phyloP scores from a whole-genome alignment of 2,888 invertebrate genomes.

The Synergus gifuensis region DNA sequence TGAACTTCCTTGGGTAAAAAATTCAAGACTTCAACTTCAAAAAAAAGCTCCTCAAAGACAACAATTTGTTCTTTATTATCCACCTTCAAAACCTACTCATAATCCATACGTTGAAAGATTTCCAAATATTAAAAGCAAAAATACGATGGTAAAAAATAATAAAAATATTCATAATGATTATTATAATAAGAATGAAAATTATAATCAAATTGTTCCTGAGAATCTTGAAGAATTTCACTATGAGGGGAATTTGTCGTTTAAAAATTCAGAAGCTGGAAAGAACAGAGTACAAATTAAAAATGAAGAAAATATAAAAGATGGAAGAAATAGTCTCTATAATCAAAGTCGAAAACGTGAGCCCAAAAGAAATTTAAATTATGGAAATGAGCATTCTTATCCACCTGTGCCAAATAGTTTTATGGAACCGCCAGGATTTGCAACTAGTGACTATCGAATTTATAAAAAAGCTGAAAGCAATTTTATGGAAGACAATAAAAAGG shows the following conservation, averaged over 20 bases:
- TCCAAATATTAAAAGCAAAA: background rate
- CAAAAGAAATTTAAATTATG: background rate
- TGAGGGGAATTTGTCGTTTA: background rate
- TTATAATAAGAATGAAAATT: background rate
- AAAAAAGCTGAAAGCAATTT: background rate
- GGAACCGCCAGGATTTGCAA: constrained; percentile 26
- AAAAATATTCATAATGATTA: background rate
- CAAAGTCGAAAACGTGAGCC: background rate
- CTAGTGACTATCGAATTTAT: constrained; percentile 11
- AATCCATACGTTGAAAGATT: constrained; percentile 8
- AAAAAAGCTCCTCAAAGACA: constrained; percentile 5
- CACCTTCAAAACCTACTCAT: constrained; percentile 8
- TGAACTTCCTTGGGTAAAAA: background rate
- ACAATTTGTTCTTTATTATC: constrained; percentile 26
- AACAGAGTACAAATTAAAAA: background rate
- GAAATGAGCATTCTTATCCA: background rate
- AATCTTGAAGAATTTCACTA: background rate
- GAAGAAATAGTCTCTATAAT: background rate
- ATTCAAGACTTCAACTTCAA: background rate
- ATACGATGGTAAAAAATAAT: constrained; percentile 3
- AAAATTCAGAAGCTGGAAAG: background rate
- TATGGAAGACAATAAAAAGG: background rate
- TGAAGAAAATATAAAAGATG: background rate
- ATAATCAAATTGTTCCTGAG: background rate
- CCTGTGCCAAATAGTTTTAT: constrained; percentile 11